Conservation (phyloP, 2,888 invertebrate genomes). For the Leucoptera coffeella region DNA sequence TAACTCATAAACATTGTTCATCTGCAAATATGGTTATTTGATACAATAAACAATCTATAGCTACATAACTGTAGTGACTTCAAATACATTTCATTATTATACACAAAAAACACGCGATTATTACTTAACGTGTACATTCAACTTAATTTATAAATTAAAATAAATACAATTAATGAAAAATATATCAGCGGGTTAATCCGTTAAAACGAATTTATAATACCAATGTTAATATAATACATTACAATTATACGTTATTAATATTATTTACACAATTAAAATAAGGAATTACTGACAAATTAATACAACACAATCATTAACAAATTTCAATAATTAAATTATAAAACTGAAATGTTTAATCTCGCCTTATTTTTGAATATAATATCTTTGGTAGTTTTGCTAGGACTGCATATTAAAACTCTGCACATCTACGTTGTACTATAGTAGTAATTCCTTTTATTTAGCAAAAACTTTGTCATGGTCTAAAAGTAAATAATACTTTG, state of each 20-base stretch:
- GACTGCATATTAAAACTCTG: not conserved
- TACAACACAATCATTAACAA: too few relatives aligned
- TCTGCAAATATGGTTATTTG: slow-evolving; percentile 46
- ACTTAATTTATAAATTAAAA: slow-evolving; percentile 9
- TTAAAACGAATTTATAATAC: slow-evolving; percentile 16
- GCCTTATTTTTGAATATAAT: not conserved
- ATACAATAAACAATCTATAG: slow-evolving; percentile 10
- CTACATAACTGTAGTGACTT: slow-evolving; percentile 14
- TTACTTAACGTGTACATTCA: too few relatives aligned
- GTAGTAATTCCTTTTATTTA: slow-evolving; percentile 4
- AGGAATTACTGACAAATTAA: slow-evolving; percentile 7
- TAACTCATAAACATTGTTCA: slow-evolving; percentile 52
- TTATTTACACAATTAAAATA: slow-evolving; percentile 4
- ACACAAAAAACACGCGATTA: slow-evolving; percentile 33
- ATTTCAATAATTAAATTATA: not conserved
- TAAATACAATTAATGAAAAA: slow-evolving; percentile 4
- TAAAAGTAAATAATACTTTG: slow-evolving; percentile 2
- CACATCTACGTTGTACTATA: slow-evolving; percentile 2
- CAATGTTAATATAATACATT: slow-evolving; percentile 12
- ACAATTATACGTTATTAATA: slow-evolving; percentile 14
- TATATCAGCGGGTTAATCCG: slow-evolving; percentile 11
- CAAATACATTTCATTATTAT: slow-evolving; percentile 23
- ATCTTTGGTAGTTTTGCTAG: slow-evolving; percentile 3
- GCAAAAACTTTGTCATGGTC: slow-evolving; percentile 3
- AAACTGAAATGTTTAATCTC: not conserved